Evolutionary conservation across 2,797 vertebrate genomes (phyloP).

Genomic region (Valencia hispanica): DNA sequence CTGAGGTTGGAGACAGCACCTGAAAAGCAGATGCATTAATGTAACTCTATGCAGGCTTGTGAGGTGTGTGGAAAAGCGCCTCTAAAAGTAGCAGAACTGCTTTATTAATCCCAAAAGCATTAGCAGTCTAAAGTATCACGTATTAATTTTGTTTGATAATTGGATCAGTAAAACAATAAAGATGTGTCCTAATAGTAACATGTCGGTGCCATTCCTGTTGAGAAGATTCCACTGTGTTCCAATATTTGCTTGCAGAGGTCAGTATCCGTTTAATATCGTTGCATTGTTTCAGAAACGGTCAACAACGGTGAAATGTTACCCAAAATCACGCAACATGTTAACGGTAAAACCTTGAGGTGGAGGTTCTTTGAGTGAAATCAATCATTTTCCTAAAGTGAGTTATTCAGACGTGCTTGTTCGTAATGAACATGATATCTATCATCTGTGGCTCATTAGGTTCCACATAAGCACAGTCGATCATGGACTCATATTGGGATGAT

Average conservation of each 20-base stretch:
- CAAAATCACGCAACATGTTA: slow-evolving; percentile 46
- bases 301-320: slow-evolving; percentile 50
- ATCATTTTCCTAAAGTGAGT: slow-evolving; percentile 65
- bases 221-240: not conserved
- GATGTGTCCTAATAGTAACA: not conserved
- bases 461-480: slow-evolving; percentile 74
- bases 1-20: slow-evolving; percentile 15
- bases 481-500: slow-evolving; percentile 62
- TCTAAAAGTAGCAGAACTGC: slow-evolving; percentile 2
- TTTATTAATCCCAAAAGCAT: slow-evolving; percentile 8
- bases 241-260: slow-evolving; percentile 9
- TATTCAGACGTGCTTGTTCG: slow-evolving; percentile 62
- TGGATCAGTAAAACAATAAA: slow-evolving; percentile 18
- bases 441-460: slow-evolving; percentile 76
- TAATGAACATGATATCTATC: slow-evolving; percentile 76
- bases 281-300: slow-evolving; percentile 22
- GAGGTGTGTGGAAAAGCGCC: slow-evolving; percentile 4
- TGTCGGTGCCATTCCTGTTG: not conserved
- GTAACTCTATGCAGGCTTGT: not conserved
- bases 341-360: slow-evolving; percentile 59
- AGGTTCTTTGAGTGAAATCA: slow-evolving; percentile 54
- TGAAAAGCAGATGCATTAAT: slow-evolving; percentile 32
- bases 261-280: slow-evolving; percentile 3
- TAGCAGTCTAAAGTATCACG: not conserved
- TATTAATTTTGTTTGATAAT: slow-evolving; percentile 14